Evolutionary conservation across 2,113 vertebrate genomes (phyloP).

Genomic region (Helogale parvula): DNA sequence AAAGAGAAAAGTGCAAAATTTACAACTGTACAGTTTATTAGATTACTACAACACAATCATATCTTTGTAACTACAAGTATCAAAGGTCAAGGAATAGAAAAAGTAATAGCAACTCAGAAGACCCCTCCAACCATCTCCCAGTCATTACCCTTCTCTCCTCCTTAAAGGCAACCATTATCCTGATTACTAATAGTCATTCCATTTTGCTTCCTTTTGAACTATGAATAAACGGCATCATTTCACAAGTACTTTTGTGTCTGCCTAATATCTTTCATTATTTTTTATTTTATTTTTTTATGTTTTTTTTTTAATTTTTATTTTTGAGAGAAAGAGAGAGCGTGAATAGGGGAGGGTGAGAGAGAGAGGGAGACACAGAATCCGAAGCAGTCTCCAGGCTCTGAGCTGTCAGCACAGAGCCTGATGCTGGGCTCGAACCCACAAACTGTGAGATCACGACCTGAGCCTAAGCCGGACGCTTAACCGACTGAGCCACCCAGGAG

Average conservation of each 20-base stretch:
- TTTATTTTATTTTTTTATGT: no score
- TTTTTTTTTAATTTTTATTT: no score
- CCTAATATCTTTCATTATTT: background rate
- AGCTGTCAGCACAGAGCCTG: no score
- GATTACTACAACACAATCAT: background rate
- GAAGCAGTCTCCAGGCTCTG: no score
- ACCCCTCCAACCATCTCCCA: background rate
- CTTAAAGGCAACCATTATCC: background rate
- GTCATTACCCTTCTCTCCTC: background rate
- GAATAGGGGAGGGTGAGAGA: no score
- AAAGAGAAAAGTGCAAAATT: background rate
- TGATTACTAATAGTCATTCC: background rate
- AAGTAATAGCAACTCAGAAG: background rate
- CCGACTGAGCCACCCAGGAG: no score
- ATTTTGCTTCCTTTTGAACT: background rate
- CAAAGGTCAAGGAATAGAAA: background rate
- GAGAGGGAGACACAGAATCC: no score
- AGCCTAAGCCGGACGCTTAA: no score
- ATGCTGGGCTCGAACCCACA: no score
- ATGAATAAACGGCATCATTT: background rate
- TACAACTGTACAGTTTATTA: background rate
- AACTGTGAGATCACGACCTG: no score
- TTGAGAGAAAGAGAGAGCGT: no score
- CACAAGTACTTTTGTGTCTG: background rate
- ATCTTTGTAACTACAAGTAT: background rate